Base-by-base conservation (phyloP, 2,797 vertebrate genomes). In the Gallinago solitaria region DNA sequence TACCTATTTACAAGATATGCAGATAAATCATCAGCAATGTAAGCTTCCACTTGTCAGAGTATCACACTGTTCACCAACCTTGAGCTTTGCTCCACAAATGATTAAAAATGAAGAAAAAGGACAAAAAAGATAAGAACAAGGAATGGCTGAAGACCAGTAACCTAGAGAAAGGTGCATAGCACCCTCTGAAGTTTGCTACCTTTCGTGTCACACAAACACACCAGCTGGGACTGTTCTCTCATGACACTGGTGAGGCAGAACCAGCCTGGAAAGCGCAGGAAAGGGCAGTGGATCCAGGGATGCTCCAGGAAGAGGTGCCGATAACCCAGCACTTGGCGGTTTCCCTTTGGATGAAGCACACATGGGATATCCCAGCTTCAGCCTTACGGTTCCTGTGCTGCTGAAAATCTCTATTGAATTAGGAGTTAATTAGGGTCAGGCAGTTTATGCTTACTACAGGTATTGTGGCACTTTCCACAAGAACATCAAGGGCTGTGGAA, bases 11-110 rank as follows among this genome's bases (percentile, higher is more conserved):
- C 56, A 81, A 63, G 79, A 81, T 53, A 90, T 20, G 59, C 51
- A 96, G 88, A 90, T 78, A 95, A 86, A 70, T 71, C 12, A 78
- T 32, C 76, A 76, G 54, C 83, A 90, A 82, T 37, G 28, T 32
- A 73, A 56, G 25, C n/a, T 86, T 79, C 59, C 51, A 48, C 54
- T 87, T 74, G 87, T 50, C 89, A 81, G 33, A 71, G 32, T 15
- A 87, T 47, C 41, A 24, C 8, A 4, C 73, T 80, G 39, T 15
- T 78, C 39, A 71, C 33, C 53, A 77, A 48, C 41, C 65, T 78
- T 77, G 83, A 9, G 19, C 24, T 75, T 61, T 8, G 19, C 61
- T 73, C 41, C 69, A 93, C 47, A 56, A 92, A 57, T 59, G 0
- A 68, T 43, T 69, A 33, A 87, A 75, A 76, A 53, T 9, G 18